Evolutionary conservation across 2,888 invertebrate genomes (phyloP), one percentile per base, ranked within the genome.

Genomic region (Limnephilus rhombicus): DNA sequence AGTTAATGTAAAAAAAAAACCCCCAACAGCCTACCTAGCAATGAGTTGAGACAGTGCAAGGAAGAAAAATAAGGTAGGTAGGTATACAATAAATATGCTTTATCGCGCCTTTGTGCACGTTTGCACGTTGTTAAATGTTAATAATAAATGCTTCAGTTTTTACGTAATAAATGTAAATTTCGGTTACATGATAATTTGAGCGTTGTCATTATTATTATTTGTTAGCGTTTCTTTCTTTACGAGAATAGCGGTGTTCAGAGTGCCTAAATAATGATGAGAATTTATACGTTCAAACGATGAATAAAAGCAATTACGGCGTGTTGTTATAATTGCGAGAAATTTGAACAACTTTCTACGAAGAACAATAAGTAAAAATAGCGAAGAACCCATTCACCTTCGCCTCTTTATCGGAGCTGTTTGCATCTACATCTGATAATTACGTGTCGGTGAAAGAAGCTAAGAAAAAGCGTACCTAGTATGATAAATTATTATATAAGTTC

Each of bases 261-360:
- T 88, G 88, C 88, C 88, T 15, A 88, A 88, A 88, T 88, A 88
- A 88, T 80, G 34, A 80, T 88, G 88, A 88, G 88, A 88, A 88
- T 80, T 88, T 88, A 80, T 68, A 80, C 68, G 88, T 80, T 88
- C 68, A 68, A 80, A 88, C 24, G 80, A 68, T 68, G 88, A 88
- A 88, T 83, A 88, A 88, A 34, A 31, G 31, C 34, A 88, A 88
- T 88, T 88, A 88, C 34, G 13, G 68, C 88, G 37, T 88, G 68
- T 88, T 53, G 68, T 29, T 68, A 88, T 68, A 80, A 88, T 80
- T 80, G 88, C 68, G 88, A 88, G 68, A 88, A 86, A 88, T 88
- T 88, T 68, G 80, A 88, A 88, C 68, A 88, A 88, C 88, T 88
- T 88, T 88, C 88, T 88, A 88, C 24, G 11, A 80, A 88, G 68